Evolutionary conservation across 2,113 vertebrate species (phyloP), one percentile per base, ranked within the genome.

Genomic region (Pao palembangensis): DNA sequence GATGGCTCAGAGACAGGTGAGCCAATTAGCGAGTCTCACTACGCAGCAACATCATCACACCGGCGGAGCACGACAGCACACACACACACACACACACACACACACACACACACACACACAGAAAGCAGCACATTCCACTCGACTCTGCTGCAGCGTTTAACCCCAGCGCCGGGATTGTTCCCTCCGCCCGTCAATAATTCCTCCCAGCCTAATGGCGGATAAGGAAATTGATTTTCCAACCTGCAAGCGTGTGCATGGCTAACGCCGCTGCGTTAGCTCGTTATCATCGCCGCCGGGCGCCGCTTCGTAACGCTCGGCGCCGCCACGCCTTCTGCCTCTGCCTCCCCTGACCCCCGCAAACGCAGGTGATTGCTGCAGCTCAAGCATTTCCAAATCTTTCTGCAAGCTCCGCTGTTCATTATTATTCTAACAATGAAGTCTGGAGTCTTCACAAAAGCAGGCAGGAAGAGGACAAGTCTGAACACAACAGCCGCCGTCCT

Each of bases 1-100:
- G 86, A 91, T 90, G 89, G 87, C 84, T 83, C 82, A 84, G 81
- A 88, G 87, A 90, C 87, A 88, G 86, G 87, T 89, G 88, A 85
- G 81, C 85, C 88, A 90, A 88, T 90, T 90, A 88, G 84, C 63
- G 71, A 87, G 82, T 87, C 84, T 88, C 85, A 58, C 82, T 81
- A 86, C 83, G 79, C 82, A 41, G 83, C 73, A 68, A 69, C 84
- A 87, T 88, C 79, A 84, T 79, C 80, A 85, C 85, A 82, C 75
- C 67, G 69, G 67, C 50, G 49, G 76, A 84, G 76, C 76, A 67
- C 81, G 67, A 84, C 77, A 79, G 25, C 46, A n/a, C 65, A 58
- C 64, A 48, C 64, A 43, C 64, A 51, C 65, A 60, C 42, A 55
- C 69, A 63, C 62, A 62, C 53, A 66, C 71, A 67, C 67, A 68